Evolutionary conservation across 2,113 vertebrate species (phyloP), one percentile per base, ranked within the genome.

Genomic region (Ardeotis arabs): DNA sequence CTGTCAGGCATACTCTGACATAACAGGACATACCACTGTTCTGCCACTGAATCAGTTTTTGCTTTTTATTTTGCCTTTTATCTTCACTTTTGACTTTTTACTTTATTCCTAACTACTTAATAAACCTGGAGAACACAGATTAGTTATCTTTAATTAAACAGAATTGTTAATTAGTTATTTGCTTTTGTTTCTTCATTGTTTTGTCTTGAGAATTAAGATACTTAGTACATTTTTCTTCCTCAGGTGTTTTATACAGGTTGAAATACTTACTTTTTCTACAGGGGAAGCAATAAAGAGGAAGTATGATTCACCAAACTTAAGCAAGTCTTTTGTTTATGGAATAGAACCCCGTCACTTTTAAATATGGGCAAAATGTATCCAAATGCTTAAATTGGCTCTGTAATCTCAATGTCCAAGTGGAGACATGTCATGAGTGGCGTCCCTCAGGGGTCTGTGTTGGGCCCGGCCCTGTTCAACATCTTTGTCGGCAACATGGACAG

Each of bases 221-320:
- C 12, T 92, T 49, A 53, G 4, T 75, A 31, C 12, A 14, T 88
- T 74, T 89, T 70, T 75, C 27, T 63, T 86, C 8, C 53, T 44
- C 35, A 84, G 17, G 7, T 87, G 16, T 82, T 79, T 91, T 62
- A 29, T n/a, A 62, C 7, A 56, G 25, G 19, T 68, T 81, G 68
- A 96, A 87, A 90, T 12, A 12, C 33, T 41, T 84, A 14, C 77
- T 95, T 78, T 68, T 85, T 85, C 64, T 59, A 29, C 87, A 99
- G 99, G 99, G 41, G 98, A 99, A 89, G 67, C 83, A 85, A 91
- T 98, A 72, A 98, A 98, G 53, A 97, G 99, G 86, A 99, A 98
- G 39, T 99, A 99, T 63, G 94, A 98, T 67, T 90, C 94, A 9
- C 94, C 92, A 45, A 97, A 78, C 56, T 98, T 96, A 53, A 89